A percentile compares a stretch with the other conserved stretches of the same genome.
Evolutionary conservation across 1,140 invertebrate genomes (phyloP).

Genomic region (Heterodera carotae): DNA sequence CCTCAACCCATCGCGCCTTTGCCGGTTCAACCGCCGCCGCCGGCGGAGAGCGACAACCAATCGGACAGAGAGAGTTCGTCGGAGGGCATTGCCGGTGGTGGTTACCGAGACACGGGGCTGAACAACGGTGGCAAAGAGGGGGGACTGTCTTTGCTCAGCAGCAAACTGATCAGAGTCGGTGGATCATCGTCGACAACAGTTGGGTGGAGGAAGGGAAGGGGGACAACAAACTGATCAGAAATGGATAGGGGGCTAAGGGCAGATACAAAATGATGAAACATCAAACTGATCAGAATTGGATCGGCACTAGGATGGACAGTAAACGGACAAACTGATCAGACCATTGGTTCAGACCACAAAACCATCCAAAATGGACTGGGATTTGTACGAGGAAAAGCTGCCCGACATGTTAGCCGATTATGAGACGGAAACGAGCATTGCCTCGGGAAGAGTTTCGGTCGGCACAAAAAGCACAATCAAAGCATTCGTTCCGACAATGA

Average conservation of each 20-base stretch:
- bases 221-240: conserved; percentile 6
- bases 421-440: conserved; percentile 13
- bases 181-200: conserved; percentile 22
- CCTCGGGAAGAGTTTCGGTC: not conserved
- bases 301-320: too few relatives aligned
- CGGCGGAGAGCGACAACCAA: conserved; percentile 18
- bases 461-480: conserved; percentile 9
- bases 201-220: conserved; percentile 3
- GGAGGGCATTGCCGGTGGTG: not conserved
- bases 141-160: not conserved
- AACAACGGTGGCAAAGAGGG: conserved; percentile 18
- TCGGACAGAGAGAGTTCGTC: not conserved
- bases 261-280: too few relatives aligned
- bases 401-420: conserved; percentile 38
- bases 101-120: conserved; percentile 12
- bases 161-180: conserved; percentile 13
- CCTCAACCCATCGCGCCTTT: conserved; percentile 19
- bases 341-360: conserved; percentile 15
- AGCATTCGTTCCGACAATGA: conserved; percentile 6
- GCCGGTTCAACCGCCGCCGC: conserved; percentile 21
- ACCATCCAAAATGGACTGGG: conserved; percentile 6
- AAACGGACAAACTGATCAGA: conserved; percentile 7
- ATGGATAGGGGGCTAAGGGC: conserved; percentile 23
- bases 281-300: not conserved
- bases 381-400: conserved; percentile 37